Evolutionary conservation across 2,113 vertebrate genomes (phyloP).

Genomic region (Beaufortia kweichowensis): DNA sequence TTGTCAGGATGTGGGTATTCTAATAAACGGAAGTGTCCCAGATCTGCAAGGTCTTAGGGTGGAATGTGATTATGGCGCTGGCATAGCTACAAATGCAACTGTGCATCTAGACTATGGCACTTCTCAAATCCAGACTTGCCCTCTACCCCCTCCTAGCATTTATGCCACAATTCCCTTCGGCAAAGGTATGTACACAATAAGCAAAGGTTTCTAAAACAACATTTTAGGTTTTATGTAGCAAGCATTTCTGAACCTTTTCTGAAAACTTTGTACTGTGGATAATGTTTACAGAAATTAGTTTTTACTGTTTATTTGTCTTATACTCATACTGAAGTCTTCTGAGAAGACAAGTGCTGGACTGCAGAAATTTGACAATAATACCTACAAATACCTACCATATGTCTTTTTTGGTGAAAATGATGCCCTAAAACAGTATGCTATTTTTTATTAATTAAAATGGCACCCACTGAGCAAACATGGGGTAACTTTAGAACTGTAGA

Average conservation of each 20-base stretch:
- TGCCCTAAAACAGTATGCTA: too few relatives aligned
- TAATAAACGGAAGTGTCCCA: conserved; percentile 90
- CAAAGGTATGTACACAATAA: conserved; percentile 73
- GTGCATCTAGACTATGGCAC: conserved; percentile 77
- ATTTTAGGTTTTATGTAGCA: neutral
- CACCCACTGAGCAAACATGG: too few relatives aligned
- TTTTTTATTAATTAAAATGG: too few relatives aligned
- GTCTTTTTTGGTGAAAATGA: too few relatives aligned
- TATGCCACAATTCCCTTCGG: conserved; percentile 77
- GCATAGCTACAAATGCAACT: conserved; percentile 77
- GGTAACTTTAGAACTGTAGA: too few relatives aligned
- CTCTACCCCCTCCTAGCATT: conserved; percentile 77
- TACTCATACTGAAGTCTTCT: too few relatives aligned
- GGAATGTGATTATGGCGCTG: conserved; percentile 85
- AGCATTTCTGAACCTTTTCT: neutral
- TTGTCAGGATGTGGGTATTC: conserved; percentile 84
- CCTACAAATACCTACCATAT: too few relatives aligned
- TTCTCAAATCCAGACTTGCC: conserved; percentile 87
- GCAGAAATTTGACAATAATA: too few relatives aligned
- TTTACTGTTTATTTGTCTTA: too few relatives aligned
- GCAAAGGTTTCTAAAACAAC: neutral
- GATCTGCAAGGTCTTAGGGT: conserved; percentile 84
- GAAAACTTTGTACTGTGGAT: neutral
- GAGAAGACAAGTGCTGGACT: too few relatives aligned
- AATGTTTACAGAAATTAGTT: neutral